Base-by-base conservation (phyloP, 2,888 invertebrate species). In the Miltochrista miniata region DNA sequence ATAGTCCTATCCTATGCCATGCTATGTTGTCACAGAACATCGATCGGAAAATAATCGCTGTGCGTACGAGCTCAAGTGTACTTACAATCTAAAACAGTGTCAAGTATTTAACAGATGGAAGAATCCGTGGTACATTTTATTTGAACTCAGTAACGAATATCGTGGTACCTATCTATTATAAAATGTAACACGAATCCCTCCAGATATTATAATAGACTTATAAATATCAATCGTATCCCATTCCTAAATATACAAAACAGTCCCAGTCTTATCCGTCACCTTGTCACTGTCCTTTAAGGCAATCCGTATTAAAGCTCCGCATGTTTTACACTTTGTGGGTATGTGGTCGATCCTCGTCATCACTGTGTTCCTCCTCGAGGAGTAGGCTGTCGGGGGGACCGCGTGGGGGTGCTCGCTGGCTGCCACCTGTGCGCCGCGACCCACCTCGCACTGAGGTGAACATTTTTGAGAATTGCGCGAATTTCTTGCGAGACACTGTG, bases 401-500 rank as follows among this genome's bases (percentile, higher is more conserved):
- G 7, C 93, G 90, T 0, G 87, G 83, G 0, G 88, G 81, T 1
- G 84, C 81, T 63, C 92, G 71, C 57, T 90, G 75, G 46, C 72
- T 73, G 31, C 83, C 83, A 14, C 82, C 70, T n/a, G 44, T 15
- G 66, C 89, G 66, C 70, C 92, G 93, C 52, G 93, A 90, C 10
- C 93, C 93, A 48, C 94, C 93, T 68, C 96, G 94, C 14, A 53
- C 52, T 29, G 52, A 53, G 8, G 95, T 94, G 77, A 96, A 96
- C 68, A 96, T 95, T 55, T 94, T 93, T 7, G 96, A 96, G 59
- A 96, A 87, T 84, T 96, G 96, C 15, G 96, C 93, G 83, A 96
- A 96, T 83, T 96, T 96, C 77, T 95, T 95, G 57, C 95, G 94
- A 7, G 96, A 96, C 64, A 95, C 95, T 95, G 83, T 8, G 87